Evolutionary conservation across 2,113 vertebrate species (phyloP).

Genomic region (Pollachius pollachius): DNA sequence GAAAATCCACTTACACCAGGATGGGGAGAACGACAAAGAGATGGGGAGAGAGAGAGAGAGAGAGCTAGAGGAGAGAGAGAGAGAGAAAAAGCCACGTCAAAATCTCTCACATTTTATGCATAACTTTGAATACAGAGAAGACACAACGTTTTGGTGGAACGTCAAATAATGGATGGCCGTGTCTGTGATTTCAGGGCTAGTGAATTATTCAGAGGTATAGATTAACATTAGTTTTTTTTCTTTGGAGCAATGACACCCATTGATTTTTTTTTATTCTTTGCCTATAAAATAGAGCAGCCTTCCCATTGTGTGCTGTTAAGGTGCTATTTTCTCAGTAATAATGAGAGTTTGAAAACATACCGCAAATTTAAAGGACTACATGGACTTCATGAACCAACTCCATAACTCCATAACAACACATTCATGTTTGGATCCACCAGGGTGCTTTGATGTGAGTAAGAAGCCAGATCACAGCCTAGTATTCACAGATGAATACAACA

Average conservation of each 20-base stretch:
- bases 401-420: no score
- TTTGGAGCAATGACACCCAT: background rate
- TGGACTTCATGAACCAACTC: no score
- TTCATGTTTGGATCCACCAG: no score
- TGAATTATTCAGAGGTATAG: slow-evolving; percentile 6
- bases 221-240: slow-evolving; percentile 6
- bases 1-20: slow-evolving; percentile 59
- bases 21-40: slow-evolving; percentile 5
- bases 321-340: no score
- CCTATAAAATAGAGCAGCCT: no score
- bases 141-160: slow-evolving; percentile 10
- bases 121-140: slow-evolving; percentile 12
- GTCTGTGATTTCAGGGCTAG: slow-evolving; percentile 6
- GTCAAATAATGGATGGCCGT: slow-evolving; percentile 17
- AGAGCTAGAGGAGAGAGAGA: background rate
- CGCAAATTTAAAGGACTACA: no score
- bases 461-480: no score
- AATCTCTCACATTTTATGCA: slow-evolving; percentile 26
- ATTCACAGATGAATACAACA: no score
- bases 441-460: no score
- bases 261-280: background rate
- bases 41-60: slow-evolving; percentile 4
- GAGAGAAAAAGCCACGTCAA: slow-evolving; percentile 13
- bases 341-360: no score
- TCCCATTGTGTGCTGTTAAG: no score